These are phyloP conservation scores for Saccostrea echinata DNA, from an alignment of 1,140 invertebrate species.

Conservation along the genomic window DNA sequence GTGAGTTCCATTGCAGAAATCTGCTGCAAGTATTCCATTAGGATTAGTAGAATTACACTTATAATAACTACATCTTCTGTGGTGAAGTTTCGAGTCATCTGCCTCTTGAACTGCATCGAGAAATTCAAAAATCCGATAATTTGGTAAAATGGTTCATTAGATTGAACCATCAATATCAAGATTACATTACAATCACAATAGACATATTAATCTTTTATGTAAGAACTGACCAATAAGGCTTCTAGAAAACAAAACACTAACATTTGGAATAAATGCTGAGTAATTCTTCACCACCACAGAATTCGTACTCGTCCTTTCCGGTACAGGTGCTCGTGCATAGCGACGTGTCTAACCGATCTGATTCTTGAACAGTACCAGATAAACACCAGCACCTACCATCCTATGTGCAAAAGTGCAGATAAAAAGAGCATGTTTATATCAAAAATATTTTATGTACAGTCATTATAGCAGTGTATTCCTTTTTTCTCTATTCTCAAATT, in stretches of 20 bases:
- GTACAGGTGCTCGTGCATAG: background rate
- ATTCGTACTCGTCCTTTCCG: background rate
- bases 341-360: background rate
- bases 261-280: slow-evolving; percentile 1
- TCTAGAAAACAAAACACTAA: background rate
- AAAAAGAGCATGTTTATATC: too few relatives aligned
- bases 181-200: too few relatives aligned
- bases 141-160: too few relatives aligned
- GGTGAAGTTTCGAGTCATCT: background rate
- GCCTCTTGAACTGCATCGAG: background rate
- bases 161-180: too few relatives aligned
- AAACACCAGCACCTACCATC: background rate
- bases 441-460: too few relatives aligned
- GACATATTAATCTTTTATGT: too few relatives aligned
- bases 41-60: background rate
- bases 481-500: too few relatives aligned
- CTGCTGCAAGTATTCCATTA: background rate
- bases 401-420: background rate
- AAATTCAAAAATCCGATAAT: background rate
- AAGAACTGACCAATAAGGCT: too few relatives aligned
- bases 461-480: too few relatives aligned
- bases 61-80: slow-evolving; percentile 11
- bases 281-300: background rate
- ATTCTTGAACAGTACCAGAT: background rate
- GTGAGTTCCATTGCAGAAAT: background rate